Conservation (phyloP, 1,140 invertebrate species). For the Aphidius gifuensis region DNA sequence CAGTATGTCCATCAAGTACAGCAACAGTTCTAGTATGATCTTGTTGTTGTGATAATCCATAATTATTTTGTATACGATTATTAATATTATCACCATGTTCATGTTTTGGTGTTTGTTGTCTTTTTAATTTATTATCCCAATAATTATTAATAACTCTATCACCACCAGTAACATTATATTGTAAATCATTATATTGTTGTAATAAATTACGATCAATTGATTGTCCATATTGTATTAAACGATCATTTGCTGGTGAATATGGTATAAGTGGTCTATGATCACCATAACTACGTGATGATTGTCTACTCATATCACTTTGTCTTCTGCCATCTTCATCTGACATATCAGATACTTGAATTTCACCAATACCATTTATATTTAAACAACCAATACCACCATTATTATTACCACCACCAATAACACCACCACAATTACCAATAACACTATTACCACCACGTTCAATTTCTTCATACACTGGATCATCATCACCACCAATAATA, state of each 20-base stretch:
- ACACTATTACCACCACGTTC: slow-evolving; percentile 58
- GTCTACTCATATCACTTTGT: slow-evolving; percentile 73
- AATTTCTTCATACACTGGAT: slow-evolving; percentile 80
- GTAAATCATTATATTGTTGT: slow-evolving; percentile 43
- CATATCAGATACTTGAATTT: slow-evolving; percentile 74
- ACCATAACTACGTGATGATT: slow-evolving; percentile 75
- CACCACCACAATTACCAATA: slow-evolving; percentile 35
- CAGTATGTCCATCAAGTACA: slow-evolving; percentile 77
- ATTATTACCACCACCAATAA: slow-evolving; percentile 23
- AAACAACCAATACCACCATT: slow-evolving; percentile 3
- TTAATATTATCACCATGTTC: slow-evolving; percentile 51
- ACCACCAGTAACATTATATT: no score
- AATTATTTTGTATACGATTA: slow-evolving; percentile 52
- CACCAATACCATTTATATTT: slow-evolving; percentile 50
- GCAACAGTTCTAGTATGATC: slow-evolving; percentile 68
- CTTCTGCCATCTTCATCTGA: slow-evolving; percentile 74
- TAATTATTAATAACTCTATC: slow-evolving; percentile 53
- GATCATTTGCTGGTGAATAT: slow-evolving; percentile 62
- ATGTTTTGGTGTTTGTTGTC: slow-evolving; percentile 46
- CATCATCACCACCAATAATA: slow-evolving; percentile 62
- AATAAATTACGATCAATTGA: slow-evolving; percentile 41
- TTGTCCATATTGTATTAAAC: slow-evolving; percentile 53
- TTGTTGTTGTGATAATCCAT: slow-evolving; percentile 55
- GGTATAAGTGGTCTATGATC: slow-evolving; percentile 75
- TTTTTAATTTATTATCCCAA: slow-evolving; percentile 58